A percentile compares a stretch with the other conserved stretches of the same genome.
Evolutionary conservation across 2,888 invertebrate genomes (phyloP).

Genomic region (Brachyptera putata): DNA sequence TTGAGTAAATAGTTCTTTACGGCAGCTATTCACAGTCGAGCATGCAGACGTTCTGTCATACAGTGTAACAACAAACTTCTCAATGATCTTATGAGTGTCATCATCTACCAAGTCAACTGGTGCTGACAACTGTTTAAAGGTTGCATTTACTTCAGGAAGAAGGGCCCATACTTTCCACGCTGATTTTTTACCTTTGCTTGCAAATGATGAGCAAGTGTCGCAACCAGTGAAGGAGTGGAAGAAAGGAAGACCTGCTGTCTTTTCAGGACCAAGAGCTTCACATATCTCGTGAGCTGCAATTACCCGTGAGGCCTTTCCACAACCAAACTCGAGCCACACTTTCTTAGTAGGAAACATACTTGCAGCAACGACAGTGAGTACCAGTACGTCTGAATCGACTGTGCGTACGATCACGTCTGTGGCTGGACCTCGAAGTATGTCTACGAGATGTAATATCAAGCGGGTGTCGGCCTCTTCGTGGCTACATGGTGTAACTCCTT

Average conservation of each 20-base stretch:
- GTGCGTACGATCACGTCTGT: not conserved
- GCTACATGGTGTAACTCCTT: not conserved
- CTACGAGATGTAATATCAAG: not conserved
- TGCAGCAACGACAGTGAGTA: constrained; percentile 19
- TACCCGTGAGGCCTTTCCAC: not conserved
- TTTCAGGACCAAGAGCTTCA: constrained; percentile 9
- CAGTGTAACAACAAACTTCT: too few relatives aligned
- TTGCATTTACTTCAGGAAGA: constrained; percentile 15
- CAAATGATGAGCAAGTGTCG: constrained; percentile 26
- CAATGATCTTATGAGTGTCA: too few relatives aligned
- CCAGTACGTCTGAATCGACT: constrained; percentile 1
- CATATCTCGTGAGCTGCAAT: not conserved
- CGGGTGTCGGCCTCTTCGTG: constrained; percentile 18
- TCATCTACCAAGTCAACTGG: too few relatives aligned
- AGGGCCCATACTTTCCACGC: constrained; percentile 21
- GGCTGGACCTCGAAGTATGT: not conserved
- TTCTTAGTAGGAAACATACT: not conserved
- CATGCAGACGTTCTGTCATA: too few relatives aligned
- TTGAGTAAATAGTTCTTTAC: too few relatives aligned
- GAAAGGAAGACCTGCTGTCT: constrained; percentile 21
- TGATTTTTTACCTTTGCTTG: constrained; percentile 25
- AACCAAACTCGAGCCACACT: constrained; percentile 2
- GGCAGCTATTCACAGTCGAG: too few relatives aligned
- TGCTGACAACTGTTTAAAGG: too few relatives aligned
- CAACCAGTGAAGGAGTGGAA: constrained; percentile 28